Conservation (phyloP, 2,797 vertebrate species). For the Labeo calbasu region DNA sequence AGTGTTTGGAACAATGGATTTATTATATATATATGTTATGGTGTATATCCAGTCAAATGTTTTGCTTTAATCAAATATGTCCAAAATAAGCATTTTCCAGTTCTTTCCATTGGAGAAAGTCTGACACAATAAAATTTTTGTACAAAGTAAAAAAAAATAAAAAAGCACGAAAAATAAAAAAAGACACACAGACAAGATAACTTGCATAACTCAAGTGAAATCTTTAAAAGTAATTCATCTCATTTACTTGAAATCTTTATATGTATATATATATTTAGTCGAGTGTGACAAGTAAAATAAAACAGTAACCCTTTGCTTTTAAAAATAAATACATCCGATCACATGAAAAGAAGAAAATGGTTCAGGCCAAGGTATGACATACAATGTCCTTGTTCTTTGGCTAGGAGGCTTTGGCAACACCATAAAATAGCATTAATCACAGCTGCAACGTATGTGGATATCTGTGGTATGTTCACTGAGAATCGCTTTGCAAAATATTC, state of each 20-base stretch:
- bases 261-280: slow-evolving; percentile 27
- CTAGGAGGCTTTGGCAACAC: slow-evolving; percentile 93
- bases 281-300: slow-evolving; percentile 56
- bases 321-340: slow-evolving; percentile 55
- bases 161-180: slow-evolving; percentile 21
- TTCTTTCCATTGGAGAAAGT: background rate
- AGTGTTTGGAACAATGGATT: background rate
- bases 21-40: background rate
- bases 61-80: background rate
- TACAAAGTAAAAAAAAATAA: slow-evolving; percentile 28
- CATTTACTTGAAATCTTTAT: slow-evolving; percentile 46
- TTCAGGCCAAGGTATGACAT: slow-evolving; percentile 64
- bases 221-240: slow-evolving; percentile 29
- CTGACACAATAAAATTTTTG: slow-evolving; percentile 7
- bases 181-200: slow-evolving; percentile 31
- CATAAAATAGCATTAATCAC: slow-evolving; percentile 83
- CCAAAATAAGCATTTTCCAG: background rate
- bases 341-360: slow-evolving; percentile 58
- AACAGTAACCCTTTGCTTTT: slow-evolving; percentile 60
- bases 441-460: slow-evolving; percentile 72
- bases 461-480: slow-evolving; percentile 58
- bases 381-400: slow-evolving; percentile 90
- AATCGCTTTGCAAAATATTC: slow-evolving; percentile 62
- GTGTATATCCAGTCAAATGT: slow-evolving; percentile 3
- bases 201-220: slow-evolving; percentile 45